Evolutionary conservation across 2,888 invertebrate species (phyloP).

Genomic region (Acanthosoma haemorrhoidale): DNA sequence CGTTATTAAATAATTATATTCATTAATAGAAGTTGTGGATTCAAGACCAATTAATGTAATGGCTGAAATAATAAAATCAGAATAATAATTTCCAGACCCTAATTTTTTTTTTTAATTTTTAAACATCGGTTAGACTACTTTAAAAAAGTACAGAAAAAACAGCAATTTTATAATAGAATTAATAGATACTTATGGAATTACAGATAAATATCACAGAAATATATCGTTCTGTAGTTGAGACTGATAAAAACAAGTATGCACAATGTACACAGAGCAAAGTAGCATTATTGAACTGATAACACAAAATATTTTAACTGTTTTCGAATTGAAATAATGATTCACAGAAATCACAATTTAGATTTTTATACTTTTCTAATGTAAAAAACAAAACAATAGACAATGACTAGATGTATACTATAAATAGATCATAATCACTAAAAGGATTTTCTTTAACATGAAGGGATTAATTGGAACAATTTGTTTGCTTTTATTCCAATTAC

Average conservation of each 20-base stretch:
- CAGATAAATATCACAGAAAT: conserved; percentile 13
- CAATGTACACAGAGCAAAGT: background rate
- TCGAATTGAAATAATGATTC: background rate
- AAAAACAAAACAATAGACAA: conserved; percentile 14
- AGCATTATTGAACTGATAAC: background rate
- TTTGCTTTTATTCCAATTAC: no score
- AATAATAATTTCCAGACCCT: no score
- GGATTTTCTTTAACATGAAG: no score
- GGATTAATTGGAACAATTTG: no score
- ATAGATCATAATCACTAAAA: conserved; percentile 11
- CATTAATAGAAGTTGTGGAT: no score
- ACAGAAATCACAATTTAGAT: background rate
- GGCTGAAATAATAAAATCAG: no score
- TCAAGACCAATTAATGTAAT: background rate
- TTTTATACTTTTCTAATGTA: no score
- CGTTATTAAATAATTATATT: background rate
- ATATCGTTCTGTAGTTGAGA: background rate
- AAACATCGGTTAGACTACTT: no score
- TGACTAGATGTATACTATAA: conserved; percentile 17
- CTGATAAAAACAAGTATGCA: background rate
- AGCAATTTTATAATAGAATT: background rate
- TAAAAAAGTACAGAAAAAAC: no score
- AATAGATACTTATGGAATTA: background rate
- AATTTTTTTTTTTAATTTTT: no score
- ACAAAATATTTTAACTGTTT: background rate